Base-by-base conservation (phyloP, 2,113 vertebrate species). In the Hippocampus zosterae region DNA sequence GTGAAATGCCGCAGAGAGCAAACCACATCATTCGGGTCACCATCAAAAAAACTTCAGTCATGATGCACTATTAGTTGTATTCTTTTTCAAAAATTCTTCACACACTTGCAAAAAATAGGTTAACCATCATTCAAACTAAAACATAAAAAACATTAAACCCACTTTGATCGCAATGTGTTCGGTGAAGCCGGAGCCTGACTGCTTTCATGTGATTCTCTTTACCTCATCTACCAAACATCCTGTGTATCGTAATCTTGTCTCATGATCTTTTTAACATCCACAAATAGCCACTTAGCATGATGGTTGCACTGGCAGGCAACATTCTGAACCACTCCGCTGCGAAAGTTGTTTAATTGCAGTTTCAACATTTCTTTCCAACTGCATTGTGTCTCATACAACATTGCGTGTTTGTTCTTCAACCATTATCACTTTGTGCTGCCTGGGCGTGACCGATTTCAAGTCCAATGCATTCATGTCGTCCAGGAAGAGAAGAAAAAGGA, bases 401-500 rank as follows among this genome's bases (percentile, higher is more conserved):
- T 10, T 21, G 8, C 52, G 11, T 71, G 44, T 70, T 61, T 66
- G 42, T 68, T 65, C 13, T 19, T 67, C 65, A 71, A 65, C 67
- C 65, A 56, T 12, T 50, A 53, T 1, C 69, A n/a, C 21, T 41
- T 68, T 74, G 71, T 65, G 46, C 59, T 3, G 59, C 29, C 64
- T 65, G 50, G 53, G 44, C 23, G 44, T 63, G 76, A 67, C 65
- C 74, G 59, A 10, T 61, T 67, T 55, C n/a, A 44, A 69, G 16
- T 55, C 68, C 67, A 40, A 68, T 18, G 50, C 12, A 15, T 60
- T n/a, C 41, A 2, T 60, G 67, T 67, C n/a, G 42, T 75, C 44
- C 65, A 41, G 63, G 25, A 29, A 42, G 16, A 59, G 12, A 60
- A 8, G 29, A 69, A 78, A 72, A 63, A 16, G 25, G 68, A 82